phyloP scores from a whole-genome alignment of 2,113 vertebrate genomes.

The Strix aluco region DNA sequence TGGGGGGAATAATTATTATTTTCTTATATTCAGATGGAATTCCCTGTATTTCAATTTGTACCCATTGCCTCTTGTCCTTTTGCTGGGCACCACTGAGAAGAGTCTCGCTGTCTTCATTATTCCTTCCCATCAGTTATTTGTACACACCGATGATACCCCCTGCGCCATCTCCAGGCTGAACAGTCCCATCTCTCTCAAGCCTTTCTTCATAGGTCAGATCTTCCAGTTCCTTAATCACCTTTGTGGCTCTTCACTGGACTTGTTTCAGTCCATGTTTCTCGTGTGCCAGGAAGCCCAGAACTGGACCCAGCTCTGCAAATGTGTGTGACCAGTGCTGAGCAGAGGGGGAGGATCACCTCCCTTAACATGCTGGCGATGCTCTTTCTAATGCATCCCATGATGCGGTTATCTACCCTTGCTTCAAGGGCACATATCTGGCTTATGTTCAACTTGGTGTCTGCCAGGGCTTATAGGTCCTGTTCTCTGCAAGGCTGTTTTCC shows the following conservation, averaged over 20 bases:
- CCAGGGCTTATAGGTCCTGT: background rate
- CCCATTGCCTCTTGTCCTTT: background rate
- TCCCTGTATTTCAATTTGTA: background rate
- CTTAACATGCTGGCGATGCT: background rate
- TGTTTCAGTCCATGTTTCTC: background rate
- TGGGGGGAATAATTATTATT: background rate
- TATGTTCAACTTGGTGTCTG: background rate
- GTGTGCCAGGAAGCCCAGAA: background rate
- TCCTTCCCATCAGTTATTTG: background rate
- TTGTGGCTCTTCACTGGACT: background rate
- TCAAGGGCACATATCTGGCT: background rate
- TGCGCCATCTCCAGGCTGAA: background rate
- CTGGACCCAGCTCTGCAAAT: background rate
- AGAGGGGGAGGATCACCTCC: background rate
- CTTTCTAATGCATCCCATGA: background rate
- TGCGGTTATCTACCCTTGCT: background rate
- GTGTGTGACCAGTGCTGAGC: background rate
- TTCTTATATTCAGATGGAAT: background rate
- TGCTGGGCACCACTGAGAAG: background rate
- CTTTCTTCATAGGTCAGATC: background rate
- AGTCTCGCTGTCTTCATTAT: background rate
- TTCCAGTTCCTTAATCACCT: background rate
- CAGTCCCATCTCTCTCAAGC: background rate
- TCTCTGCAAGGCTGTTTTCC: background rate
- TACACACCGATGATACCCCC: background rate